phyloP scores from a whole-genome alignment of 2,113 vertebrate species.

The Menidia beryllina region DNA sequence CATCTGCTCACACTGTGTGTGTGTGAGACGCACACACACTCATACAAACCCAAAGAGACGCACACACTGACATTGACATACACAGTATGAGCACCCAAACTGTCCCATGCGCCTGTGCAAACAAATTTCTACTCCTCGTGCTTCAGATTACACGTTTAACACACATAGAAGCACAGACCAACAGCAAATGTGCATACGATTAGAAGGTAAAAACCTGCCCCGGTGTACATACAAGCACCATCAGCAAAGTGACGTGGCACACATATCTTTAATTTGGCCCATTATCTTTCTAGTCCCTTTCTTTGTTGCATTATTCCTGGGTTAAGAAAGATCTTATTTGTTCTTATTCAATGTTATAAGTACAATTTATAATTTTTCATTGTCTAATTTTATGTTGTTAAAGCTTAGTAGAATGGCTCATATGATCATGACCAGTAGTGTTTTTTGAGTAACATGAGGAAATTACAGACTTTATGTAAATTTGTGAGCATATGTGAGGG shows the following conservation, averaged over 20 bases:
- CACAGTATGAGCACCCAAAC: neutral
- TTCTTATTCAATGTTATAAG: no score
- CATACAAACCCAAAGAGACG: slow-evolving; percentile 28
- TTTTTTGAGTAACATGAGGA: slow-evolving; percentile 26
- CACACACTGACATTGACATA: slow-evolving; percentile 3
- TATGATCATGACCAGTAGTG: neutral
- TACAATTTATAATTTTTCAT: neutral
- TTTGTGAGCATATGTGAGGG: neutral
- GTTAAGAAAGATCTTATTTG: no score
- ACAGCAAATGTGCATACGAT: neutral
- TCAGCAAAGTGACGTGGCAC: neutral
- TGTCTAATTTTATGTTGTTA: neutral
- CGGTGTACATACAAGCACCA: neutral
- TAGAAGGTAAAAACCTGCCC: neutral
- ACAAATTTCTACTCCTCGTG: neutral
- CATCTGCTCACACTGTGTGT: slow-evolving; percentile 64
- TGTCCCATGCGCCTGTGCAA: neutral
- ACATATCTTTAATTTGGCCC: neutral
- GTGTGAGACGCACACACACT: slow-evolving; percentile 22
- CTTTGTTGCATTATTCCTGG: neutral
- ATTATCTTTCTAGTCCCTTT: neutral
- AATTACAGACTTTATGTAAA: slow-evolving; percentile 13
- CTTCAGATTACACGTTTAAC: slow-evolving; percentile 2
- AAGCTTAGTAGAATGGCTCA: neutral
- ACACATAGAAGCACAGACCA: slow-evolving; percentile 2